phyloP scores from a whole-genome alignment of 2,888 invertebrate genomes.

The Phorcus lineatus region DNA sequence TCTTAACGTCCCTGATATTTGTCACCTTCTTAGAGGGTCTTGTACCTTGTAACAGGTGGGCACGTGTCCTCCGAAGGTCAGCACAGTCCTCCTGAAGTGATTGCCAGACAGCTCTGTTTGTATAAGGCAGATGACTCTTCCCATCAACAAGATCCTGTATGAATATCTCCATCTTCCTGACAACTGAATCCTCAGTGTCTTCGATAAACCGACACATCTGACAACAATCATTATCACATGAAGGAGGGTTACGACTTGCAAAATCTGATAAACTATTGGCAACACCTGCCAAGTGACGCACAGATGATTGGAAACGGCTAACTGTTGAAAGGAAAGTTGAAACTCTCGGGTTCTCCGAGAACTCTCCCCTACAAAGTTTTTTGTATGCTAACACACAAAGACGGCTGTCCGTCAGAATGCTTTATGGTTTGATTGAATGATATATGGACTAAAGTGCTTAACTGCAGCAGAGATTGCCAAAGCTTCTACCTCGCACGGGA shows the following conservation, averaged over 20 bases:
- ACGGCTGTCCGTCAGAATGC: conserved; percentile 46
- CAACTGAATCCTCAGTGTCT: too few relatives aligned
- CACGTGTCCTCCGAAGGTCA: background rate
- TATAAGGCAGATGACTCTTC: too few relatives aligned
- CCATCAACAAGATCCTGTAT: too few relatives aligned
- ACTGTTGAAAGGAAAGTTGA: too few relatives aligned
- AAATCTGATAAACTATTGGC: background rate
- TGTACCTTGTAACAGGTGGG: background rate
- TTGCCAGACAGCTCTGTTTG: conserved; percentile 35
- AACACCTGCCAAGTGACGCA: background rate
- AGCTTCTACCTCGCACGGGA: conserved; percentile 50
- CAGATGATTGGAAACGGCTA: background rate
- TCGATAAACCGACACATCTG: background rate
- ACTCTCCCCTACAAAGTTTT: too few relatives aligned
- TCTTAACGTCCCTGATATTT: conserved; percentile 37
- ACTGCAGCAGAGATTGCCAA: conserved; percentile 43
- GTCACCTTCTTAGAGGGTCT: conserved; percentile 9
- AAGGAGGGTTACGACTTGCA: background rate
- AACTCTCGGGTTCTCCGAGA: too few relatives aligned
- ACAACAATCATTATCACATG: conserved; percentile 39
- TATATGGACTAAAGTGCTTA: conserved; percentile 47
- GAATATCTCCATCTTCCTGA: too few relatives aligned
- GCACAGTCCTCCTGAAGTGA: conserved; percentile 34
- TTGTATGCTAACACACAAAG: conserved; percentile 33
- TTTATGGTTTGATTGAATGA: conserved; percentile 31